Conservation (phyloP, 1,140 invertebrate genomes). For the Drosophila tristis region DNA sequence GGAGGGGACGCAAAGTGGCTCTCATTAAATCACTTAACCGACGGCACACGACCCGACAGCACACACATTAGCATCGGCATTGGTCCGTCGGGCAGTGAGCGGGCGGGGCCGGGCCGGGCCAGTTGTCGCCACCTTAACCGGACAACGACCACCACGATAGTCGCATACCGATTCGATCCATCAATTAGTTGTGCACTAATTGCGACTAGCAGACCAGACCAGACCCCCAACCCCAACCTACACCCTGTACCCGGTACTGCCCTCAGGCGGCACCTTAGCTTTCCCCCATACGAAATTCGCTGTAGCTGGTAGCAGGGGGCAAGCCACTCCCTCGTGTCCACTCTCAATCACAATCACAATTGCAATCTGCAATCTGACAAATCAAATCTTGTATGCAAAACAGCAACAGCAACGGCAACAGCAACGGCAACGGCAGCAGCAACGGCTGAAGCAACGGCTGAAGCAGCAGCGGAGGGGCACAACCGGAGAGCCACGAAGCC, state of each 20-base stretch:
- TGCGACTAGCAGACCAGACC: constrained; percentile 3
- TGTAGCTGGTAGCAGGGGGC: constrained; percentile 2
- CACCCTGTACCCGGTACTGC: not conserved
- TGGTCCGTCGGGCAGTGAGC: too few relatives aligned
- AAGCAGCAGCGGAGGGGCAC: constrained; percentile 5
- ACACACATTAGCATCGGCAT: too few relatives aligned
- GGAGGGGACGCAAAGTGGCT: constrained; percentile 17
- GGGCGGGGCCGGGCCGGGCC: too few relatives aligned
- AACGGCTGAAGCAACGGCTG: too few relatives aligned
- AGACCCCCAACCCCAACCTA: not conserved
- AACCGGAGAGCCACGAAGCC: not conserved
- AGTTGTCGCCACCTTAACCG: too few relatives aligned
- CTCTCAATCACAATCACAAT: constrained; percentile 35
- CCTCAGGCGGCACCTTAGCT: too few relatives aligned
- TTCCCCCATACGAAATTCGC: constrained; percentile 17
- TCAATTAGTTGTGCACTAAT: constrained; percentile 52
- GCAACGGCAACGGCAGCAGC: not conserved
- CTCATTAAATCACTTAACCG: constrained; percentile 45
- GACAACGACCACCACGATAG: too few relatives aligned
- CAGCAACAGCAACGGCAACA: not conserved
- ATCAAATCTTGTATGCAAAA: constrained; percentile 73
- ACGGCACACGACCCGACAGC: not conserved
- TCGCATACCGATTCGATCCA: constrained; percentile 18
- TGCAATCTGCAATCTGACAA: constrained; percentile 62
- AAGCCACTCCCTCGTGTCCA: constrained; percentile 35